These are phyloP conservation scores for Heliconius congener DNA, from an alignment of 1,140 invertebrate genomes.

Conservation along the genomic window DNA sequence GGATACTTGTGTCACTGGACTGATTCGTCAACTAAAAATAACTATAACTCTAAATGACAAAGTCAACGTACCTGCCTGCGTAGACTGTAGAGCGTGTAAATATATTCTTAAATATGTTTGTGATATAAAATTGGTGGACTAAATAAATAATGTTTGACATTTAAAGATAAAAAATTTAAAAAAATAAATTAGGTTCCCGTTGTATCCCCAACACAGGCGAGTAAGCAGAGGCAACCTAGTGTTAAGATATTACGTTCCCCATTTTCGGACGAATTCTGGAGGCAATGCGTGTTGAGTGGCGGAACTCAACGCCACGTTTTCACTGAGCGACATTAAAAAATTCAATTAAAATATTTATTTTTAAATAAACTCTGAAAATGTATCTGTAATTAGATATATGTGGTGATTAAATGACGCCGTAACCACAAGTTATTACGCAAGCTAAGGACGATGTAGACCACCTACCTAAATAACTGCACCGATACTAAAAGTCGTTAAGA, in stretches of 20 bases:
- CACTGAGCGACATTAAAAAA: not conserved
- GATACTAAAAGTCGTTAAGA: conserved; percentile 68
- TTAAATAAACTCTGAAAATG: not conserved
- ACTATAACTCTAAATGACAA: conserved; percentile 15
- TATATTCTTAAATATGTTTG: too few species aligned
- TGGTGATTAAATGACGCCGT: conserved; percentile 35
- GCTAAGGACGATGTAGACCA: conserved; percentile 52
- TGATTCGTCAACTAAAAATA: conserved; percentile 20
- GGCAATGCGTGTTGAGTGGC: too few species aligned
- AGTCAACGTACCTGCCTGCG: not conserved
- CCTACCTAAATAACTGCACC: conserved; percentile 43
- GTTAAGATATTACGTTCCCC: too few species aligned
- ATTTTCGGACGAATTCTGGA: too few species aligned
- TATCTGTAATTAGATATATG: conserved; percentile 14
- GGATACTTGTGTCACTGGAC: not conserved
- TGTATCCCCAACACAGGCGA: too few species aligned
- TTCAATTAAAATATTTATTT: not conserved
- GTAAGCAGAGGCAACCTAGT: too few species aligned
- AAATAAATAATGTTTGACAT: not conserved
- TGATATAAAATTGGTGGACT: not conserved
- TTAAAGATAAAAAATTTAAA: not conserved
- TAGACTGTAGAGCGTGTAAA: too few species aligned
- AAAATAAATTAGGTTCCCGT: too few species aligned
- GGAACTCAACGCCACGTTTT: too few species aligned
- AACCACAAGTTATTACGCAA: conserved; percentile 54